Evolutionary conservation across 2,888 invertebrate species (phyloP).

Genomic region (Cybosia mesomella): DNA sequence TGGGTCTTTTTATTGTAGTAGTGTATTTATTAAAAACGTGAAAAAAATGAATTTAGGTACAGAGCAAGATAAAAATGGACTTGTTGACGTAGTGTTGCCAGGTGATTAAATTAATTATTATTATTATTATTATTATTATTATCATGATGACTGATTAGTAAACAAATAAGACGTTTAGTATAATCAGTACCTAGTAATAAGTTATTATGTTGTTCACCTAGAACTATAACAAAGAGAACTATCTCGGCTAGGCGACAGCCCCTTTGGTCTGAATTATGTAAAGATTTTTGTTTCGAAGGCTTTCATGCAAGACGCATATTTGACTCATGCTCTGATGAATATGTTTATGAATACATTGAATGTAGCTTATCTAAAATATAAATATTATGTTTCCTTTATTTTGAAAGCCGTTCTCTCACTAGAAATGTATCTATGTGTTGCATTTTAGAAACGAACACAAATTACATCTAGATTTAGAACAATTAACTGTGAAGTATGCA

Average conservation of each 20-base stretch:
- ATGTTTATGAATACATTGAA: neutral
- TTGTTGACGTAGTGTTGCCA: too few species aligned
- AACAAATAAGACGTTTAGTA: neutral
- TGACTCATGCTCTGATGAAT: neutral
- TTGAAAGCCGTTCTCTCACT: too few species aligned
- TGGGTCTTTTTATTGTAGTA: too few species aligned
- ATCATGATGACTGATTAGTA: neutral
- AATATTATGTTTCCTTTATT: neutral
- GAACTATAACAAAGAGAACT: neutral
- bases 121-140: neutral
- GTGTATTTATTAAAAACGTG: too few species aligned
- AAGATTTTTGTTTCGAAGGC: conserved; percentile 3
- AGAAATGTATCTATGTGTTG: too few species aligned
- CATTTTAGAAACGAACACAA: too few species aligned
- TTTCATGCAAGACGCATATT: neutral
- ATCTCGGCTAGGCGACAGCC: neutral
- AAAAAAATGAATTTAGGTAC: too few species aligned
- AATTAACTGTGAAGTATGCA: too few species aligned
- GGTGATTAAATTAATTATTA: too few species aligned
- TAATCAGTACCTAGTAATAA: neutral
- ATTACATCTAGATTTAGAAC: too few species aligned
- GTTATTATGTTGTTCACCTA: neutral
- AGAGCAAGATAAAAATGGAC: too few species aligned
- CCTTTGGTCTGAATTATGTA: conserved; percentile 10
- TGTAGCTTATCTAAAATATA: neutral